These are phyloP conservation scores for Labeo rohita DNA, from an alignment of 2,113 vertebrate genomes.

Conservation along the genomic window DNA sequence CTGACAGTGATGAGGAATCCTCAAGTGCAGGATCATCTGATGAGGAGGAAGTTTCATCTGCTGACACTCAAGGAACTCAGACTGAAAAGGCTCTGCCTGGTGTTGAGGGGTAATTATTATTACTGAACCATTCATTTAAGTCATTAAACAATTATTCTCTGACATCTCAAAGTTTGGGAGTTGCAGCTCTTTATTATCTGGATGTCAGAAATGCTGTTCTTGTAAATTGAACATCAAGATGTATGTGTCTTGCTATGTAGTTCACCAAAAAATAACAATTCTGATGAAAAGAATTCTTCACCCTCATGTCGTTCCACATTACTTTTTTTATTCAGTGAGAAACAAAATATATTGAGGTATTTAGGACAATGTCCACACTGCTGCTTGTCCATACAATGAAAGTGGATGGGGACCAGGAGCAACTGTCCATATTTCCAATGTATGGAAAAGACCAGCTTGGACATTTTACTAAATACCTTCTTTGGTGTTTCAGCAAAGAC, in stretches of 20 bases:
- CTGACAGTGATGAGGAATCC: constrained; percentile 87
- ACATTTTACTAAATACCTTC: not conserved
- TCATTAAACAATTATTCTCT: not conserved
- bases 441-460: not conserved
- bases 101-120: constrained; percentile 76
- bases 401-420: too few relatives aligned
- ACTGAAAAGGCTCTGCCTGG: constrained; percentile 70
- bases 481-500: not conserved
- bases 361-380: too few relatives aligned
- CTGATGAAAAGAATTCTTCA: too few relatives aligned
- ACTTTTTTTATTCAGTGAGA: too few relatives aligned
- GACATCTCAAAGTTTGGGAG: not conserved
- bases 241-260: not conserved
- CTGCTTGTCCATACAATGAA: too few relatives aligned
- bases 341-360: too few relatives aligned
- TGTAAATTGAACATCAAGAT: not conserved
- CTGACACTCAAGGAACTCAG: constrained; percentile 67
- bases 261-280: not conserved
- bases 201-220: not conserved
- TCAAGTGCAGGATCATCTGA: constrained; percentile 88
- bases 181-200: not conserved
- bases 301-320: not conserved
- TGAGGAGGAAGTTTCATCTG: constrained; percentile 76
- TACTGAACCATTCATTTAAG: not conserved
- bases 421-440: not conserved